A percentile compares a stretch with the other conserved stretches of the same genome.
Conservation (phyloP, 2,113 vertebrate species). For the Micromys minutus region DNA sequence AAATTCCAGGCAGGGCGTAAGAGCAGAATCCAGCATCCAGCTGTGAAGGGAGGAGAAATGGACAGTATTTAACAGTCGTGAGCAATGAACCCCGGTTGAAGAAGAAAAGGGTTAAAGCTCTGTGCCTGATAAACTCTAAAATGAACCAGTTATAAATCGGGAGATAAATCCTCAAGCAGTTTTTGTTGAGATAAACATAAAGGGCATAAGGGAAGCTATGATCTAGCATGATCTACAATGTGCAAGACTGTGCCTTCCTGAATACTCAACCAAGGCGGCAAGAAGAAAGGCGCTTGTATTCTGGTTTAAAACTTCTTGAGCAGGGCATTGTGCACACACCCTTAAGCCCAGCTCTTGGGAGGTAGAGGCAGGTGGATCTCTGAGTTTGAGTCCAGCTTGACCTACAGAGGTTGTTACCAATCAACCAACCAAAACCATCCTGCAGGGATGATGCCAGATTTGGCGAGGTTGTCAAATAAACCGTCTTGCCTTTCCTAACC, state of each 20-base stretch:
- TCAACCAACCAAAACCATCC: background rate
- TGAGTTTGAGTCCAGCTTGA: background rate
- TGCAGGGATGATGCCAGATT: background rate
- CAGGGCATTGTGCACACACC: too few species aligned
- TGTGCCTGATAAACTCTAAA: background rate
- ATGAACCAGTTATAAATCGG: background rate
- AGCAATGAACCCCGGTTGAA: accelerated
- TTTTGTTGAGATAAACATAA: background rate
- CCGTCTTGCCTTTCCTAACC: background rate
- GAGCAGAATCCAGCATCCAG: too few species aligned
- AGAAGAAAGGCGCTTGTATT: background rate
- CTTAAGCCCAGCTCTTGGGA: too few species aligned
- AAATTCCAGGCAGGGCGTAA: background rate
- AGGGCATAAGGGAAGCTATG: background rate
- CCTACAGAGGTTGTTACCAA: background rate
- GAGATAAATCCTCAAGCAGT: background rate
- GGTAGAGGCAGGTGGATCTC: too few species aligned
- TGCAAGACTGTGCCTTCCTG: background rate
- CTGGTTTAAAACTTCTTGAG: background rate
- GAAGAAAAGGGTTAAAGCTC: background rate
- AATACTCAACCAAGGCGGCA: background rate
- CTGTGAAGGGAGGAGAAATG: accelerated
- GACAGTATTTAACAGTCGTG: background rate
- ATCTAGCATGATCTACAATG: background rate
- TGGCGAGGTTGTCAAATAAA: background rate